phyloP scores from a whole-genome alignment of 2,888 invertebrate genomes.

The Automeris io region DNA sequence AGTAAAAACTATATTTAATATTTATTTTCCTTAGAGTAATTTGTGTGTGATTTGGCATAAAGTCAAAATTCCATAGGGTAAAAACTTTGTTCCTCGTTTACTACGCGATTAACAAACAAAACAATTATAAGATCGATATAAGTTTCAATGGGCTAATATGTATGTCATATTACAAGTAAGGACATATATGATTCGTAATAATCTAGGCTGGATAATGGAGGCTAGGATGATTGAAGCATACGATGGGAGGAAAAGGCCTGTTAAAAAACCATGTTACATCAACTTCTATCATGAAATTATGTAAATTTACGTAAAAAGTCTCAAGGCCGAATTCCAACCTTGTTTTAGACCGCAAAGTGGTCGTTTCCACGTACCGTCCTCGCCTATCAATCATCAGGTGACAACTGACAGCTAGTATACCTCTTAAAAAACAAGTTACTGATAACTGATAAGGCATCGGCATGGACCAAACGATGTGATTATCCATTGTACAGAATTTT shows the following conservation, averaged over 20 bases:
- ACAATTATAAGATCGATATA: not conserved
- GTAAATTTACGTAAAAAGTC: conserved; percentile 16
- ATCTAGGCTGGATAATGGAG: not conserved
- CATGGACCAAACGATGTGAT: conserved; percentile 6
- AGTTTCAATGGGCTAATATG: not conserved
- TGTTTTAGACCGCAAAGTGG: conserved; percentile 33
- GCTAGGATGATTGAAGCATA: not conserved
- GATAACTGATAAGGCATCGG: conserved; percentile 51
- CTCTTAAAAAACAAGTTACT: conserved; percentile 38
- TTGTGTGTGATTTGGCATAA: no score
- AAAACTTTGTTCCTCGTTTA: no score
- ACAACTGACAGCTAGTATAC: conserved; percentile 36
- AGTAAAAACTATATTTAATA: no score
- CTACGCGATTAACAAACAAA: not conserved
- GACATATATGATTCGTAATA: not conserved
- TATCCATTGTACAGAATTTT: not conserved
- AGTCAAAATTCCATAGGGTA: no score
- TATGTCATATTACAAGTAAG: not conserved
- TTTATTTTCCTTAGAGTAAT: no score
- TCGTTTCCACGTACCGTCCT: conserved; percentile 51
- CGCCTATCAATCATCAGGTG: conserved; percentile 56
- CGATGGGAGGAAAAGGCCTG: not conserved
- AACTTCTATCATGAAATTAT: conserved; percentile 10
- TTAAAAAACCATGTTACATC: not conserved
- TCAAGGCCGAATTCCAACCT: conserved; percentile 39